Conservation (phyloP, 2,113 vertebrate species). For the Phaetusa simplex region DNA sequence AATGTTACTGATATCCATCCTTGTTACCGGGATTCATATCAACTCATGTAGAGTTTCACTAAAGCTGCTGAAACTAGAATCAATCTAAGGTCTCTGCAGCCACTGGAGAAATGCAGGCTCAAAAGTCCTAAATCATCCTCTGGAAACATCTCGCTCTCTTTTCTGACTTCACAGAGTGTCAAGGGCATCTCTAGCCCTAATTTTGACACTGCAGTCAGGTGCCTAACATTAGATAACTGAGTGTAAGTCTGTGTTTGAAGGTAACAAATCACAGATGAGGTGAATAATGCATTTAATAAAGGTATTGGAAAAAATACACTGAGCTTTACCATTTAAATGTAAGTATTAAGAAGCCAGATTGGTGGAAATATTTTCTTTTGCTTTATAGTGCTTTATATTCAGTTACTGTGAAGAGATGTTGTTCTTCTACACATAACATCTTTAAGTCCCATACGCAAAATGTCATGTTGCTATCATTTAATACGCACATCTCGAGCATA, state of each 20-base stretch:
- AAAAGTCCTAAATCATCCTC: background rate
- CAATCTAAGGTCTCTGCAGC: background rate
- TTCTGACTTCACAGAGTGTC: background rate
- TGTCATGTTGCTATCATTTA: background rate
- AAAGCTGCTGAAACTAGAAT: background rate
- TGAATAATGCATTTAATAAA: background rate
- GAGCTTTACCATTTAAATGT: background rate
- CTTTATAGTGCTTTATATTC: background rate
- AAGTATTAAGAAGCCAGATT: background rate
- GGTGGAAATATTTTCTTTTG: background rate
- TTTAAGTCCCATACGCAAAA: background rate
- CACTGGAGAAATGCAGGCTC: background rate
- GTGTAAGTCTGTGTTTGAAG: background rate
- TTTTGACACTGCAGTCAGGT: background rate
- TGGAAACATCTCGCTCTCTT: background rate
- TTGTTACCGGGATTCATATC: background rate
- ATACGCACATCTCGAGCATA: accelerated
- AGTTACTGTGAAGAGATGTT: background rate
- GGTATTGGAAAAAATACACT: background rate
- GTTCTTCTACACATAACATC: background rate
- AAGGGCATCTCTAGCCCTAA: background rate
- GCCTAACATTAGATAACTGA: background rate
- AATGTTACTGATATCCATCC: background rate
- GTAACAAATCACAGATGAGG: background rate
- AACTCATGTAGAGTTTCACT: background rate